phyloP scores from a whole-genome alignment of 2,113 vertebrate genomes.

The Hyla sarda region DNA sequence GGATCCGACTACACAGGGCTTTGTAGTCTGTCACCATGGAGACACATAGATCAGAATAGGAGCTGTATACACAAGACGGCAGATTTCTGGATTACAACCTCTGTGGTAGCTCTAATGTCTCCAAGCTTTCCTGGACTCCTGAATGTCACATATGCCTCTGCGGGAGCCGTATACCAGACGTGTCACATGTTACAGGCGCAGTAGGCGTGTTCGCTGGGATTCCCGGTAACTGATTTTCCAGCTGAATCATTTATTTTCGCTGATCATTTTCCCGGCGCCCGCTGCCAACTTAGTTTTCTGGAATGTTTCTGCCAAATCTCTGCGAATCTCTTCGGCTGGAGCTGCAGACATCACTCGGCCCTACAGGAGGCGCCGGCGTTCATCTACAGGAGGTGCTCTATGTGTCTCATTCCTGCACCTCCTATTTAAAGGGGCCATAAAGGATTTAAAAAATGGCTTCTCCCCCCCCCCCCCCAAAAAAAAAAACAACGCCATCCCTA shows the following conservation, averaged over 20 bases:
- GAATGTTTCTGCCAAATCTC: background rate
- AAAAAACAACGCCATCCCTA: background rate
- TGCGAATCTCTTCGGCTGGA: background rate
- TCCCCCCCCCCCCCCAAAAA: no score
- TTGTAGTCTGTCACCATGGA: no score
- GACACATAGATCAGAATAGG: no score
- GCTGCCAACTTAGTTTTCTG: background rate
- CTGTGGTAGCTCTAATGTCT: no score
- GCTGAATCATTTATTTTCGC: background rate
- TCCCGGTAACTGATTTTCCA: background rate
- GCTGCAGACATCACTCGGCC: background rate
- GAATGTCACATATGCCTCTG: background rate
- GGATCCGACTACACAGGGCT: no score
- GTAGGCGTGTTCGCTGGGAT: background rate
- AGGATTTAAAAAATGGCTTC: background rate
- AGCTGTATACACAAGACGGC: no score
- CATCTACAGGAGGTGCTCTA: background rate
- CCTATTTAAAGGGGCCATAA: background rate
- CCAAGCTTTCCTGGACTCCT: background rate
- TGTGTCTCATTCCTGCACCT: background rate
- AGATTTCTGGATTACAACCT: background rate
- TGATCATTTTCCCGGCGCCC: background rate
- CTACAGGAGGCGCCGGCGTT: background rate
- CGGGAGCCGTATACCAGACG: no score
- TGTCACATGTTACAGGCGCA: background rate